Evolutionary conservation across 2,113 vertebrate genomes (phyloP).

Genomic region (Saguinus midas): DNA sequence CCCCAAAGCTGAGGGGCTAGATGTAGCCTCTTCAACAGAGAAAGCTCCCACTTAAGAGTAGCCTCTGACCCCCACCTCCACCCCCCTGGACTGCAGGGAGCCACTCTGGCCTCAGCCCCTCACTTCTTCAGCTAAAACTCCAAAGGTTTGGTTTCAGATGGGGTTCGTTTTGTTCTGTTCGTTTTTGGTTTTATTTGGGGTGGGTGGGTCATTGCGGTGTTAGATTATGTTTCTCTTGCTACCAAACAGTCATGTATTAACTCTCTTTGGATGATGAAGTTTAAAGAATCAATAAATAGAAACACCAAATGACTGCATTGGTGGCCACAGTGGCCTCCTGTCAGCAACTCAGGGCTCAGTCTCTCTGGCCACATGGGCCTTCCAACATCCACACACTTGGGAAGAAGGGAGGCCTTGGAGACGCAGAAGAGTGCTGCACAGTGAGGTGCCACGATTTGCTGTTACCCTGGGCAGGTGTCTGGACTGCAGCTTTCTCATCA

Average conservation of each 20-base stretch:
- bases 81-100: neutral
- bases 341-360: neutral
- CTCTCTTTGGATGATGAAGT: conserved; percentile 72
- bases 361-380: neutral
- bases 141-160: conserved; percentile 72
- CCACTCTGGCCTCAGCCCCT: conserved; percentile 10
- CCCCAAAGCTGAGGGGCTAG: neutral
- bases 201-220: conserved; percentile 62
- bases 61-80: neutral
- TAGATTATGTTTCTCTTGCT: conserved; percentile 72
- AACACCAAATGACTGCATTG: conserved; percentile 35
- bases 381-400: neutral
- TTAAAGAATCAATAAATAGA: conserved; percentile 79
- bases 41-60: neutral
- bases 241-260: conserved; percentile 76
- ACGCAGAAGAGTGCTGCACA: neutral
- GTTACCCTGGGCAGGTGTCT: neutral
- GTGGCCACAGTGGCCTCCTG: neutral
- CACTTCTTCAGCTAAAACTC: conserved; percentile 60
- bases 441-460: neutral
- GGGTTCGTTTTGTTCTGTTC: conserved; percentile 56
- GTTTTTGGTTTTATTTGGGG: conserved; percentile 60
- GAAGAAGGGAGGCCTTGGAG: neutral
- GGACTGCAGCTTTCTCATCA: neutral
- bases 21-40: neutral